Percentiles rank a stretch among this genome's conserved stretches.
phyloP scores from a whole-genome alignment of 2,797 vertebrate species.

The Fistularia commersonii region DNA sequence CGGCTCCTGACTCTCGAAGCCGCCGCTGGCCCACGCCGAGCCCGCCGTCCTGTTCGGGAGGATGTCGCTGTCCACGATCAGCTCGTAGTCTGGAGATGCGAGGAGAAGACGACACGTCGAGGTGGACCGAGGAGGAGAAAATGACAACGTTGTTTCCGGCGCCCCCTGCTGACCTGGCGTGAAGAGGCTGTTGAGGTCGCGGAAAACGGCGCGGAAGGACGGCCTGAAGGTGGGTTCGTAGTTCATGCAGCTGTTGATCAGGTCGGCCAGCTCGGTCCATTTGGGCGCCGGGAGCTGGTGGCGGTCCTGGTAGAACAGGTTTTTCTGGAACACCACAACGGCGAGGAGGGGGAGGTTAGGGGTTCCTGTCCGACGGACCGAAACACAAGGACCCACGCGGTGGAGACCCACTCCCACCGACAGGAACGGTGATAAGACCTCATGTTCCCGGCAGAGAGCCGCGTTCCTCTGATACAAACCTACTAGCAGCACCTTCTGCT shows the following conservation, averaged over 20 bases:
- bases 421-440: too few relatives aligned
- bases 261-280: constrained; percentile 93
- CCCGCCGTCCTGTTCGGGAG: constrained; percentile 79
- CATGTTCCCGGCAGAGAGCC: too few relatives aligned
- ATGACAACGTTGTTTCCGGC: too few relatives aligned
- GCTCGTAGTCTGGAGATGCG: constrained; percentile 84
- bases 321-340: constrained; percentile 74
- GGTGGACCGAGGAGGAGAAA: too few relatives aligned
- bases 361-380: background rate
- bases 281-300: constrained; percentile 94
- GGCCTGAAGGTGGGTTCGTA: constrained; percentile 92
- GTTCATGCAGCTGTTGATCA: constrained; percentile 95
- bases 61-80: constrained; percentile 89
- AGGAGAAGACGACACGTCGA: too few relatives aligned
- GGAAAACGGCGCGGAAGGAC: constrained; percentile 89
- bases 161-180: constrained; percentile 80
- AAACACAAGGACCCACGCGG: background rate
- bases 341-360: background rate
- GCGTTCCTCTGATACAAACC: too few relatives aligned
- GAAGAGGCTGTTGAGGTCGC: constrained; percentile 94
- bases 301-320: constrained; percentile 90
- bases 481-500: too few relatives aligned
- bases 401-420: too few relatives aligned
- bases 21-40: constrained; percentile 75
- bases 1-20: constrained; percentile 86